Conservation (phyloP, 2,888 invertebrate species). For the Gasteruption jaculator region DNA sequence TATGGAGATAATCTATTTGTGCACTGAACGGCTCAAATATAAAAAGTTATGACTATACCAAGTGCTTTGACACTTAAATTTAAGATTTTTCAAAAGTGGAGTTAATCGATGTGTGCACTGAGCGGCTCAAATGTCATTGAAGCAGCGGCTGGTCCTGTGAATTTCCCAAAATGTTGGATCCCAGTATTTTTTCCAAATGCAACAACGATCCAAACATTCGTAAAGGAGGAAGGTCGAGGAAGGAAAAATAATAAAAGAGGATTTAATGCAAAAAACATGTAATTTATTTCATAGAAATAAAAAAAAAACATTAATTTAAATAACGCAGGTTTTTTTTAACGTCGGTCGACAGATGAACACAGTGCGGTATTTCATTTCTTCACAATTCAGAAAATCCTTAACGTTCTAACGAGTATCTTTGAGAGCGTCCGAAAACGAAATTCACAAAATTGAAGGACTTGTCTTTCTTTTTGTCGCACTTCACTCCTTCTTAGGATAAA, state of each 20-base stretch:
- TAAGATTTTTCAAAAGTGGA: too few species aligned
- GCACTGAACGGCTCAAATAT: too few species aligned
- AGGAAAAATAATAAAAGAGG: slow-evolving; percentile 1
- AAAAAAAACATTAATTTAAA: slow-evolving; percentile 30
- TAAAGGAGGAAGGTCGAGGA: slow-evolving; percentile 2
- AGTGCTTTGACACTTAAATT: too few species aligned
- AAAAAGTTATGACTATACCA: too few species aligned
- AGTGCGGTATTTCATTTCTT: slow-evolving; percentile 30
- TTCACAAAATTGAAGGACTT: background rate
- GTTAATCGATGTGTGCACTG: too few species aligned
- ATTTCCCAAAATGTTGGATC: too few species aligned
- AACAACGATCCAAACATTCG: background rate
- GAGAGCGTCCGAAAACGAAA: slow-evolving; percentile 19
- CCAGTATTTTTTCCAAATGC: too few species aligned
- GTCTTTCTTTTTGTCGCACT: slow-evolving; percentile 1
- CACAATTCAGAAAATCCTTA: slow-evolving; percentile 4
- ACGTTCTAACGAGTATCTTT: slow-evolving; percentile 18
- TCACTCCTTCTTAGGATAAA: slow-evolving; percentile 19
- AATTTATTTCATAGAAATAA: slow-evolving; percentile 30
- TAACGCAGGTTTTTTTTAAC: slow-evolving; percentile 34
- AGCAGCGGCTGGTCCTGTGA: too few species aligned
- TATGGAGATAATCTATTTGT: too few species aligned
- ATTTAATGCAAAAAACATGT: slow-evolving; percentile 22
- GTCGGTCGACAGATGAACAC: slow-evolving; percentile 42
- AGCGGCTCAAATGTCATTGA: too few species aligned